phyloP scores from a whole-genome alignment of 2,113 vertebrate species.

The Pseudolaguvia tuberculata region DNA sequence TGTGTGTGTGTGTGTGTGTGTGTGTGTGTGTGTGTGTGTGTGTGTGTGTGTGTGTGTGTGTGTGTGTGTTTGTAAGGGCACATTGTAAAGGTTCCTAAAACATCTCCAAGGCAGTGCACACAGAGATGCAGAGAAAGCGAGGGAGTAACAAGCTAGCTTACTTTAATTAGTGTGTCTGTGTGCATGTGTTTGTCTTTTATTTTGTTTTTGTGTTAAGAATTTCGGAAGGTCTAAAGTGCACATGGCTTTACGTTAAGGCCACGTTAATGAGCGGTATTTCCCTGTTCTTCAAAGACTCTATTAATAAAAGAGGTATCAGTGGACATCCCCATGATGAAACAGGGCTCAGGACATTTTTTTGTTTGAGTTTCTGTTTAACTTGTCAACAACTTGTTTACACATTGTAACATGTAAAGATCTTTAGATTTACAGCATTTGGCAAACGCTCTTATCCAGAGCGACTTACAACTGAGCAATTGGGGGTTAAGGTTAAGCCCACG shows the following conservation, averaged over 20 bases:
- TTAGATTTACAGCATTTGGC: too few species aligned
- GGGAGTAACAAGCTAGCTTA: conserved; percentile 55
- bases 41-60: conserved; percentile 35
- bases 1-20: too few species aligned
- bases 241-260: conserved; percentile 61
- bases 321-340: conserved; percentile 64
- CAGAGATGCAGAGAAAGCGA: conserved; percentile 41
- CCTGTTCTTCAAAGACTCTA: conserved; percentile 64
- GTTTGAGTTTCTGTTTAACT: not conserved
- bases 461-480: too few species aligned
- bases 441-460: too few species aligned
- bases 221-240: conserved; percentile 59
- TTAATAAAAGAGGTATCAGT: conserved; percentile 58
- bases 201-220: conserved; percentile 43
- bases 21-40: conserved; percentile 49
- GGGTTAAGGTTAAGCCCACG: too few species aligned
- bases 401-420: not conserved
- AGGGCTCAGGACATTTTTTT: conserved; percentile 56
- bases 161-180: conserved; percentile 57
- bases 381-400: not conserved
- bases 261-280: conserved; percentile 67
- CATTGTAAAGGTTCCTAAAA: conserved; percentile 45
- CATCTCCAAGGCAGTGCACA: conserved; percentile 27
- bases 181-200: conserved; percentile 18
- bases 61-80: conserved; percentile 6